Base-by-base conservation (phyloP, 2,888 invertebrate species). In the Ophion slaviceki region DNA sequence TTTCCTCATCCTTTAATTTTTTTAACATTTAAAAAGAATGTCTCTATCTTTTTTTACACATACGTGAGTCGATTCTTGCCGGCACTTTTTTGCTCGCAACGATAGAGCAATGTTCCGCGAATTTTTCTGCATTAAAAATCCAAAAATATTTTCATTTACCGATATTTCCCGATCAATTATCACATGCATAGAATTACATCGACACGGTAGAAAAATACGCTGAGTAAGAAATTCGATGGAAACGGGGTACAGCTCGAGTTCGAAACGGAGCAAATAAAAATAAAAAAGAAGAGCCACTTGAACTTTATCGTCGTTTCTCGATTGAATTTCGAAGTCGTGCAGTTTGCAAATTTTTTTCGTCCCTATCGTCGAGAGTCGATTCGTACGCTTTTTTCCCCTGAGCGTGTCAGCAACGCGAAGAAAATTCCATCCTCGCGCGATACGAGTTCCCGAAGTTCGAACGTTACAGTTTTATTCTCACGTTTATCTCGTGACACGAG, bases 251-350 rank as follows among this genome's bases (percentile, higher is more conserved):
- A 17, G 14, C 53, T 68, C 36, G 7, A 11, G 17, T n/a, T 47
- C 11, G 17, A 59, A 75, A 64, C 0, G 64, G 68, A 53, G 17
- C 24, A 32, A 75, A 28, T n/a, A 40, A 68, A 64, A 75, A 53
- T 36, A 32, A 36, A 59, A 59, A 36, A 59, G 8, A 17, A 40
- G 57, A 72, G 72, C 53, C n/a, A 62, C 66, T 40, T 67, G 57
- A 74, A 81, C 64, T 71, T 77, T 68, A 72, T 61, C 70, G 67
- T 85, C 67, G 70, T 47, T 62, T 82, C 68, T 79, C 64, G 78
- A 85, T 85, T 78, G 78, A 79, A 85, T 85, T 82, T 62, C 47
- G 17, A 53, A 75, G 62, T 70, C 20, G 79, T 40, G 28, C 45
- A 78, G 77, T 74, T 80, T 45, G 80, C n/a, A 47, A 66, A 84